Conservation (phyloP, 2,888 invertebrate species). For the Eupithecia exiguata region DNA sequence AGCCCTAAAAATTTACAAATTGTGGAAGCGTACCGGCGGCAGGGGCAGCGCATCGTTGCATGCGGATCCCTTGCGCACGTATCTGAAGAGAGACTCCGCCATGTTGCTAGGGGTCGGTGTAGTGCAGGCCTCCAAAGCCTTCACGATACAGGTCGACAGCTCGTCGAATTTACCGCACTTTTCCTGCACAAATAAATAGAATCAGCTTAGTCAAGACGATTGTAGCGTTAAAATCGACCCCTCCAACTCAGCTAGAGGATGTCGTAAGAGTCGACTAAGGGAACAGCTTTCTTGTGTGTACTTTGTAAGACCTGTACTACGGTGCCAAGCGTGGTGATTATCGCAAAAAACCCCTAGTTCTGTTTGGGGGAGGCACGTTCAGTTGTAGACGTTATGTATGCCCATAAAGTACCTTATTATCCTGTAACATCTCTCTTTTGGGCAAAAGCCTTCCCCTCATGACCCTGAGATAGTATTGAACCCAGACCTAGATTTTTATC, state of each 20-base stretch:
- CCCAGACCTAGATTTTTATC: too few relatives aligned
- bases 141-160: conserved; percentile 84
- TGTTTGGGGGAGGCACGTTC: too few relatives aligned
- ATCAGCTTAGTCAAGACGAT: not conserved
- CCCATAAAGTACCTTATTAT: too few relatives aligned
- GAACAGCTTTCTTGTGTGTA: not conserved
- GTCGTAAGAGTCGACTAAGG: not conserved
- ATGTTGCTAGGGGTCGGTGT: conserved; percentile 92
- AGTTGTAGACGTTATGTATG: too few relatives aligned
- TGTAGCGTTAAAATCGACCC: not conserved
- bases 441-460: too few relatives aligned
- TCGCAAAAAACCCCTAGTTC: not conserved
- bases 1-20: not conserved
- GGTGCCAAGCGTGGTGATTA: not conserved
- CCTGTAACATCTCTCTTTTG: too few relatives aligned
- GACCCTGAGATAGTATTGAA: too few relatives aligned
- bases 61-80: conserved; percentile 86
- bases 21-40: not conserved
- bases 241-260: not conserved
- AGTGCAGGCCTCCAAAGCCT: conserved; percentile 85
- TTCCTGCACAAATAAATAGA: conserved; percentile 55
- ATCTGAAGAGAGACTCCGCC: conserved; percentile 89
- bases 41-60: conserved; percentile 66
- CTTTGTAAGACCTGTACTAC: not conserved
- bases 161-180: conserved; percentile 81